Conservation (phyloP, 2,113 vertebrate species). For the Leucopsar rothschildi region DNA sequence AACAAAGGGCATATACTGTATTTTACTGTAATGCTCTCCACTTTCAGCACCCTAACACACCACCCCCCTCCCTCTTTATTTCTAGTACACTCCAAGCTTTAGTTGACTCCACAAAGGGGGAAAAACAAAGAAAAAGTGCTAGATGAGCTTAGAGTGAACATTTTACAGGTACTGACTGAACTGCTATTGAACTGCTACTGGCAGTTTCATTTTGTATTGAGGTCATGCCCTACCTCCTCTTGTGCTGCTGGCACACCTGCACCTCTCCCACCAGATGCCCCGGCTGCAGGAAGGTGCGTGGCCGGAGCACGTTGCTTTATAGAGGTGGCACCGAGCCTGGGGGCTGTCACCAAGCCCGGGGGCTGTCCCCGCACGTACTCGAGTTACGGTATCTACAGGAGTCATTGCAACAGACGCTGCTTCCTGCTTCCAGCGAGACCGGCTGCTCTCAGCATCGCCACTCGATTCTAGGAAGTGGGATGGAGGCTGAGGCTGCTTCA, state of each 20-base stretch:
- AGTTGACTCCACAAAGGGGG: not conserved
- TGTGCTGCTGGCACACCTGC: not conserved
- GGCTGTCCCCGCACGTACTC: accelerated
- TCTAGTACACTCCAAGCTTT: not conserved
- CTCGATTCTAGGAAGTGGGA: not conserved
- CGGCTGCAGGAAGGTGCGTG: not conserved
- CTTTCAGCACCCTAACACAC: not conserved
- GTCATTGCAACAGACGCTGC: not conserved
- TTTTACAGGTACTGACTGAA: not conserved
- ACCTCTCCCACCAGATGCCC: not conserved
- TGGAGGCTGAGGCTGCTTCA: not conserved
- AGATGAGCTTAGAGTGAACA: not conserved
- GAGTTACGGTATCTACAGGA: not conserved
- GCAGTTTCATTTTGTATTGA: not conserved
- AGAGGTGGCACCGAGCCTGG: not conserved
- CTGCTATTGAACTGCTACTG: not conserved
- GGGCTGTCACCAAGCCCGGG: not conserved
- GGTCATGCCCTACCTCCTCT: not conserved
- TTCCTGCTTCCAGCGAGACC: not conserved
- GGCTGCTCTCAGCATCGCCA: not conserved
- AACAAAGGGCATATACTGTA: not conserved
- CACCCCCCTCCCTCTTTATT: not conserved
- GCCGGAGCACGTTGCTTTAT: accelerated
- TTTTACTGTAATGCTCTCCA: accelerated
- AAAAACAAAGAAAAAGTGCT: not conserved